Evolutionary conservation across 1,140 invertebrate species (phyloP).

Genomic region (Eufriesea mexicana): DNA sequence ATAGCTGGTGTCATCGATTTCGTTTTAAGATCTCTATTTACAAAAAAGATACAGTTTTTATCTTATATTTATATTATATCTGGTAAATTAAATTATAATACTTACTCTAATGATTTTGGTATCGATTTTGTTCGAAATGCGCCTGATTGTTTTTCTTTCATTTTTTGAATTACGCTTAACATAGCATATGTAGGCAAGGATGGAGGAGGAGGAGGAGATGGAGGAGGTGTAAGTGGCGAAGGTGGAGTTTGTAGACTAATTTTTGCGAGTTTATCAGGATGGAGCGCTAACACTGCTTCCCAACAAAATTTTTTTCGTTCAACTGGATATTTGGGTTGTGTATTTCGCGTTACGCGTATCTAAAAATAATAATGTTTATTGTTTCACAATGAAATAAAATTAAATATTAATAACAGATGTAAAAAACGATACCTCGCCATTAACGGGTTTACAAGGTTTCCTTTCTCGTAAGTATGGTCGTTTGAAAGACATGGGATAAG

Average conservation of each 20-base stretch:
- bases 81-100: slow-evolving; percentile 36
- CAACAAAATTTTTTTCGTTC: slow-evolving; percentile 76
- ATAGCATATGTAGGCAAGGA: slow-evolving; percentile 83
- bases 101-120: slow-evolving; percentile 75
- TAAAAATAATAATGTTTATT: slow-evolving; percentile 53
- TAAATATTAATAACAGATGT: background rate
- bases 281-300: slow-evolving; percentile 79
- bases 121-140: slow-evolving; percentile 64
- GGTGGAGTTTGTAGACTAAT: slow-evolving; percentile 72
- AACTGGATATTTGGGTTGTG: slow-evolving; percentile 59
- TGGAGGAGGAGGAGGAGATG: slow-evolving; percentile 73
- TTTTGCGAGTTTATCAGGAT: slow-evolving; percentile 81
- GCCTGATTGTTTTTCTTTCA: slow-evolving; percentile 77
- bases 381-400: background rate
- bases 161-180: slow-evolving; percentile 80
- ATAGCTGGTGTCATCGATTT: slow-evolving; percentile 80
- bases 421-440: slow-evolving; percentile 73
- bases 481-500: slow-evolving; percentile 64
- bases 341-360: slow-evolving; percentile 80
- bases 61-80: slow-evolving; percentile 7
- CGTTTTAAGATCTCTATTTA: slow-evolving; percentile 68
- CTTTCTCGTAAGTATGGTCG: slow-evolving; percentile 76
- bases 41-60: slow-evolving; percentile 11
- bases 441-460: slow-evolving; percentile 79
- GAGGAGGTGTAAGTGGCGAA: slow-evolving; percentile 76